Percentiles rank a stretch among this genome's conserved stretches.
Conservation (phyloP, 2,797 vertebrate species). For the Pseudochirops cupreus region DNA sequence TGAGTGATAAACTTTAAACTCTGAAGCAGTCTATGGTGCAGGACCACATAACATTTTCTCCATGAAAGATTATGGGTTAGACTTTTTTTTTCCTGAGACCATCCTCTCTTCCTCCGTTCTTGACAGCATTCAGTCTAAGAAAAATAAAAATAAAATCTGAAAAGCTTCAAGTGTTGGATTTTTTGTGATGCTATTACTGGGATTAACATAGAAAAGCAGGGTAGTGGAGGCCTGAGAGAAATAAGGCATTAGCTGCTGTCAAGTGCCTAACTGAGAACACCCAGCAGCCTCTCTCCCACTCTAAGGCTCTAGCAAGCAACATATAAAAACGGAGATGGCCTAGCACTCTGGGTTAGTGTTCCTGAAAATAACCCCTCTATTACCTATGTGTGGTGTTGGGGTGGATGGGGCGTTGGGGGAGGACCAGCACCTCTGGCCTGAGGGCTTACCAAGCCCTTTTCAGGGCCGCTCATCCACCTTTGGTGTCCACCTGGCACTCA, state of each 20-base stretch:
- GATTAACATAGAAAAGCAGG: background rate
- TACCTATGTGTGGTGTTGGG: background rate
- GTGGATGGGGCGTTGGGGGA: too few species aligned
- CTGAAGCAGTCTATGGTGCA: background rate
- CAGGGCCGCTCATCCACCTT: too few species aligned
- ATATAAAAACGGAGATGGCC: background rate
- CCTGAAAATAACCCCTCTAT: background rate
- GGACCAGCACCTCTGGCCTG: too few species aligned
- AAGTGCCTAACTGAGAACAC: background rate
- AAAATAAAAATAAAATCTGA: background rate
- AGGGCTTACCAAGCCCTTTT: too few species aligned
- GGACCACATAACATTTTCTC: background rate
- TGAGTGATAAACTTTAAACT: background rate
- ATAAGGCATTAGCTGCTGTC: background rate
- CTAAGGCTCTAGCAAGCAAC: background rate
- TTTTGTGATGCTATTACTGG: background rate
- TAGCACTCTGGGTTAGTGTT: background rate
- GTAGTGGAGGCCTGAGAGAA: background rate
- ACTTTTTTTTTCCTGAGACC: background rate
- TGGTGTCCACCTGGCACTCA: too few species aligned
- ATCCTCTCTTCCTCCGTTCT: background rate
- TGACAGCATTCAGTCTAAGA: background rate
- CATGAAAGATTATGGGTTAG: background rate
- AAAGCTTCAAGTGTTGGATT: background rate
- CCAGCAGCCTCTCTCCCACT: background rate